Conservation (phyloP, 2,113 vertebrate species). For the Eclectus roratus region DNA sequence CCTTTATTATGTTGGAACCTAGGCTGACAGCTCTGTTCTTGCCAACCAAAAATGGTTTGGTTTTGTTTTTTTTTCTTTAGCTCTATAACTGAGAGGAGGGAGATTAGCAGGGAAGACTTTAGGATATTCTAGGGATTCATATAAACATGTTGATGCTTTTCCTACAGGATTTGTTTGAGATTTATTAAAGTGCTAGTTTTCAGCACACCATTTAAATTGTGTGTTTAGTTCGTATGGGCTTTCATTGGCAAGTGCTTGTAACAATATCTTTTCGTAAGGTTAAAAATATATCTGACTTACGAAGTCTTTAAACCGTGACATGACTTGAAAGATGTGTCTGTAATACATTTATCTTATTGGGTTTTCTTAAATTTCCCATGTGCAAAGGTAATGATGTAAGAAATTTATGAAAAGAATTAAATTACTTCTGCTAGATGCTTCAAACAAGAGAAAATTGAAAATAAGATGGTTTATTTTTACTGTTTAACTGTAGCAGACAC, state of each 20-base stretch:
- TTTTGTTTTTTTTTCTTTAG: neutral
- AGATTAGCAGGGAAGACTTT: neutral
- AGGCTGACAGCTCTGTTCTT: neutral
- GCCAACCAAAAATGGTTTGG: neutral
- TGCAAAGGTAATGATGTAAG: neutral
- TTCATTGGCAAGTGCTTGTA: neutral
- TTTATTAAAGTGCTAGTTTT: neutral
- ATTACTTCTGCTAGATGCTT: conserved; percentile 3
- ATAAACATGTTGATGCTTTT: neutral
- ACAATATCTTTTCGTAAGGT: neutral
- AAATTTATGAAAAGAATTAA: neutral
- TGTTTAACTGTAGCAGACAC: neutral
- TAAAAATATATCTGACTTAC: neutral
- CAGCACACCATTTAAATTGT: neutral
- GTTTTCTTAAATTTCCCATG: neutral
- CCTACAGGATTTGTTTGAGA: neutral
- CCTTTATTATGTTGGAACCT: neutral
- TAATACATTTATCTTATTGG: neutral
- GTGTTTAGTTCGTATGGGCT: neutral
- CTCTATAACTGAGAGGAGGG: neutral
- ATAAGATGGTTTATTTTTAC: neutral
- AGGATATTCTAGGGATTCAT: neutral
- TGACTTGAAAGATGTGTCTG: neutral
- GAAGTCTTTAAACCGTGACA: neutral
- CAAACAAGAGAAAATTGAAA: conserved; percentile 22